phyloP scores from a whole-genome alignment of 2,113 vertebrate species.

The Sterrhoptilus dennistouni region DNA sequence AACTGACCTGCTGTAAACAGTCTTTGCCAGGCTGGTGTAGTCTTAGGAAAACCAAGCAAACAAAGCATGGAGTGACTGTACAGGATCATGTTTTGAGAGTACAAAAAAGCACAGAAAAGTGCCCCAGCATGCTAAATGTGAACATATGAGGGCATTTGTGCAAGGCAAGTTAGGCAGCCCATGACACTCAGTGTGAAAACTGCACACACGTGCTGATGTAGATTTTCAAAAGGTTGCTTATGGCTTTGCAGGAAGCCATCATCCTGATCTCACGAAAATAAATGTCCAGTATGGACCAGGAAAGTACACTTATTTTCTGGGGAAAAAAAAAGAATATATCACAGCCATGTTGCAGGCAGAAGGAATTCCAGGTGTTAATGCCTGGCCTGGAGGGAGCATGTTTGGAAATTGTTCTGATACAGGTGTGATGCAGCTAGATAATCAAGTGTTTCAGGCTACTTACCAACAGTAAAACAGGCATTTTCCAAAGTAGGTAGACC shows the following conservation, averaged over 20 bases:
- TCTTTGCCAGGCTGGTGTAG: accelerated
- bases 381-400: neutral
- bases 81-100: neutral
- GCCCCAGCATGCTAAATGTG: neutral
- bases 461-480: neutral
- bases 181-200: accelerated
- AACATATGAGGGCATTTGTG: neutral
- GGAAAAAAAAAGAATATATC: neutral
- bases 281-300: neutral
- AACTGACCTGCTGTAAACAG: neutral
- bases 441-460: neutral
- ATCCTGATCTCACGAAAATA: neutral
- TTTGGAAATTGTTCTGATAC: neutral
- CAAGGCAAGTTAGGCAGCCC: neutral
- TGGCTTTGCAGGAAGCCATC: neutral
- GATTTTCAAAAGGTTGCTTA: neutral
- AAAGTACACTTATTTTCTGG: neutral
- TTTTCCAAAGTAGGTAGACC: neutral
- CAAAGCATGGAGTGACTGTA: neutral
- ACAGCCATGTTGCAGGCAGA: neutral
- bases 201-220: accelerated
- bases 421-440: neutral
- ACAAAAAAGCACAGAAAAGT: neutral
- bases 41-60: neutral
- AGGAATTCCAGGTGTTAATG: neutral